Base-by-base conservation (phyloP, 2,113 vertebrate species). In the Etheostoma spectabile region DNA sequence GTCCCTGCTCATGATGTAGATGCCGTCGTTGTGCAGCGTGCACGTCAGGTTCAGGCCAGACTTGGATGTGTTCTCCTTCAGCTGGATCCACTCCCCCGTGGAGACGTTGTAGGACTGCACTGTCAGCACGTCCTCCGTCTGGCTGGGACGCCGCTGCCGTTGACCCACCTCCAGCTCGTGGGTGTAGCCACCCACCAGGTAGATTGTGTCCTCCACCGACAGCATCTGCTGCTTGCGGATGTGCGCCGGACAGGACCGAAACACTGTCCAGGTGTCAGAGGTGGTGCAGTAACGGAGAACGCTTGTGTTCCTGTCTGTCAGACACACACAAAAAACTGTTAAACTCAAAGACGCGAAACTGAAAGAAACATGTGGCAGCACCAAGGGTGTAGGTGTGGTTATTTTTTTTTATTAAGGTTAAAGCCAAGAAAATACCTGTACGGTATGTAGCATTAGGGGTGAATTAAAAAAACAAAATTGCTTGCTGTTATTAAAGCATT, bases 171-270 rank as follows among this genome's bases (percentile, higher is more conserved):
- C 96, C 33, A 96, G 91, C 61, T 97, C 95, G 0, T 97, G 97
- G 33, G 97, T 97, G 92, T 97, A 99, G 1, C 98, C 98, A 0
- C 98, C 98, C 55, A 99, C 97, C 78, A 98, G 89, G 90, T 97
- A 99, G 87, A 99, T 97, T 70, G 97, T 97, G 88, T 99, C 97
- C 81, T 99, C 98, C 81, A 99, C 95, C 0, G 98, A 98, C 27
- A 99, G 95, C 98, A 99, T 99, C 94, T 99, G 98, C 91, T 99
- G 98, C 94, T 99, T 99, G 74, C 98, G 96, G 45, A 99, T 95
- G 52, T 99, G 98, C 4, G 95, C 93, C 0, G 96, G 87, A 1
- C 97, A 99, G 4, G 96, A 92, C 22, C 95, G 95, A 55, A 97
- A 95, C 53, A 95, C 95, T 0, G 94, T 94, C 98, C 98, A 99